A percentile compares a stretch with the other conserved stretches of the same genome.
Evolutionary conservation across 1,140 invertebrate species (phyloP).

Genomic region (Diplogasteroides magnus): DNA sequence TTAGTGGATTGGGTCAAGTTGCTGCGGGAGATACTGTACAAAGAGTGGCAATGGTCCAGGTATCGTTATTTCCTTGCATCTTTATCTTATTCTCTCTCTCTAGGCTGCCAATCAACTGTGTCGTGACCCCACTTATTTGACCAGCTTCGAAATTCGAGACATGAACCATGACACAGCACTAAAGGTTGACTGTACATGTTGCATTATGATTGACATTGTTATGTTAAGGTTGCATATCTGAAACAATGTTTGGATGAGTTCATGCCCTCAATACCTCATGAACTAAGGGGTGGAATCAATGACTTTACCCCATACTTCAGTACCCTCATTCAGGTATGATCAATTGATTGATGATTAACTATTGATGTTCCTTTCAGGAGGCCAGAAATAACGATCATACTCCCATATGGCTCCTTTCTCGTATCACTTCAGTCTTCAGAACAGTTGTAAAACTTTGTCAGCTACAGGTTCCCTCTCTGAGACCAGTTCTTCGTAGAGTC

Average conservation of each 20-base stretch:
- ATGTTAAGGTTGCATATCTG: slow-evolving; percentile 12
- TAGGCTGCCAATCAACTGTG: background rate
- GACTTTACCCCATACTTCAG: background rate
- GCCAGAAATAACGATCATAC: background rate
- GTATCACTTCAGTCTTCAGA: background rate
- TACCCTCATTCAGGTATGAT: background rate
- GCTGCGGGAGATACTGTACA: too few relatives aligned
- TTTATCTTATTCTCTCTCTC: too few relatives aligned
- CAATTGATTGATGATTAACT: background rate
- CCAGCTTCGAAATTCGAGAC: background rate
- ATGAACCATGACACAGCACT: background rate
- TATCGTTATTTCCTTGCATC: too few relatives aligned
- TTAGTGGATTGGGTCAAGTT: too few relatives aligned
- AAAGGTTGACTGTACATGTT: background rate
- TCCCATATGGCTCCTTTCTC: background rate
- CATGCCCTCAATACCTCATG: slow-evolving; percentile 4
- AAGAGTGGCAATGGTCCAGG: too few relatives aligned
- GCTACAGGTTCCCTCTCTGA: background rate
- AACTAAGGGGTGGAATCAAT: background rate
- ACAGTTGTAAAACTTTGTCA: background rate
- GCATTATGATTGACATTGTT: background rate
- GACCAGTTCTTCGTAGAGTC: background rate
- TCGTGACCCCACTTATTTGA: background rate
- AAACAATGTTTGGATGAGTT: slow-evolving; percentile 12
- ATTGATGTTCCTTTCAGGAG: background rate